A percentile compares a stretch with the other conserved stretches of the same genome.
Evolutionary conservation across 2,797 vertebrate genomes (phyloP).

Genomic region (Cirrhinus mrigala): DNA sequence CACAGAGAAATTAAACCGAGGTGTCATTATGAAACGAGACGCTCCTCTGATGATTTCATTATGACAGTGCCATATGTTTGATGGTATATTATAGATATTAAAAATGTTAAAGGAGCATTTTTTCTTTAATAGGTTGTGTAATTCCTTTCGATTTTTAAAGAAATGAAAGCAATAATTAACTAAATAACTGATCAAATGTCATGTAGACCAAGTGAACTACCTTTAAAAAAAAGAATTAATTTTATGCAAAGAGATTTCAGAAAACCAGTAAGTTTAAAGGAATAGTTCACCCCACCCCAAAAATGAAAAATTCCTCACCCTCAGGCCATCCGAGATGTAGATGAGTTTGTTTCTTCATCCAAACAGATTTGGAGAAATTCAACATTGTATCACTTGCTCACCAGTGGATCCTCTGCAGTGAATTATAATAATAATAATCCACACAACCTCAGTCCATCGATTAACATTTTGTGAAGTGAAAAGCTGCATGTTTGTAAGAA

Average conservation of each 20-base stretch:
- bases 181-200: background rate
- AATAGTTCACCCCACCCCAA: background rate
- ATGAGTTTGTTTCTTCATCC: background rate
- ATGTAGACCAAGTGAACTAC: background rate
- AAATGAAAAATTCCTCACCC: background rate
- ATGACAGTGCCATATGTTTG: slow-evolving; percentile 22
- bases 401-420: background rate
- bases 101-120: slow-evolving; percentile 1
- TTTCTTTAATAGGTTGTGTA: background rate
- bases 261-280: background rate
- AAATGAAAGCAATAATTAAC: background rate
- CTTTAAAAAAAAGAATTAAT: too few relatives aligned
- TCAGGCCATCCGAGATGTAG: background rate
- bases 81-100: slow-evolving; percentile 9
- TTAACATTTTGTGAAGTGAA: background rate
- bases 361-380: background rate
- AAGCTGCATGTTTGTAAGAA: background rate
- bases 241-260: background rate
- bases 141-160: background rate
- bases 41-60: slow-evolving; percentile 47
- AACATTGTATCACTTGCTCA: background rate
- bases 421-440: background rate
- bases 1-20: slow-evolving; percentile 54
- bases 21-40: slow-evolving; percentile 39
- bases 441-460: background rate